A percentile compares a stretch with the other conserved stretches of the same genome.
Conservation (phyloP, 2,797 vertebrate species). For the Linurgus olivaceus region DNA sequence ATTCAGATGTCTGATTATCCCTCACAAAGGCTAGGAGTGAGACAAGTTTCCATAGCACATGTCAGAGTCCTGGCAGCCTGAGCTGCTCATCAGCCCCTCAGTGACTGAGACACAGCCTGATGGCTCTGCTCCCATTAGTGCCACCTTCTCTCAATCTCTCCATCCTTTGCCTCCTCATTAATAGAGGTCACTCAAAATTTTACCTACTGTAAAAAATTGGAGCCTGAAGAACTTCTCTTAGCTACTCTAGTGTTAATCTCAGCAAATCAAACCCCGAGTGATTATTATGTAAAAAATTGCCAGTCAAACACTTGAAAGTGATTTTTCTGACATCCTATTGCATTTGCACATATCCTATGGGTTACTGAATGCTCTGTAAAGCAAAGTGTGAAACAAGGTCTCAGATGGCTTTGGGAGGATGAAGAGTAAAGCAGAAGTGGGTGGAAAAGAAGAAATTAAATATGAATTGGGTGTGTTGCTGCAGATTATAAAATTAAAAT, state of each 20-base stretch:
- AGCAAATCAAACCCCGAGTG: not conserved
- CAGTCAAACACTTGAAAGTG: not conserved
- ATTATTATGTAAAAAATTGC: slow-evolving; percentile 18
- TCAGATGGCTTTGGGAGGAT: slow-evolving; percentile 19
- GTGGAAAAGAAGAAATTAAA: slow-evolving; percentile 30
- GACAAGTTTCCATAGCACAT: slow-evolving; percentile 71
- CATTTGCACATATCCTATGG: not conserved
- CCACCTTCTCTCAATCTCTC: not conserved
- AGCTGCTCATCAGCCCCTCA: slow-evolving; percentile 67
- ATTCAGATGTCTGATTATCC: slow-evolving; percentile 81
- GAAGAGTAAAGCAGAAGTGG: slow-evolving; percentile 17
- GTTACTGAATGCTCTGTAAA: not conserved
- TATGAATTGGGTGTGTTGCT: not conserved
- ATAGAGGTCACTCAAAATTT: slow-evolving; percentile 22
- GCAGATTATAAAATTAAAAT: slow-evolving; percentile 31
- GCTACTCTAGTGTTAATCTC: not conserved
- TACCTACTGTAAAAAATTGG: not conserved
- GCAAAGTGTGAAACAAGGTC: not conserved
- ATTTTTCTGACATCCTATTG: not conserved
- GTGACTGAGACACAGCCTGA: slow-evolving; percentile 74
- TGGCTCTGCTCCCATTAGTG: slow-evolving; percentile 43
- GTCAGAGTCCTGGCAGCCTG: slow-evolving; percentile 70
- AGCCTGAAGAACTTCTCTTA: not conserved
- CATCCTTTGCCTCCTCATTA: slow-evolving; percentile 3
- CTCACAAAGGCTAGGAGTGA: slow-evolving; percentile 79